Percentiles rank a stretch among this genome's conserved stretches.
Evolutionary conservation across 2,797 vertebrate genomes (phyloP).

Genomic region (Melanotaenia boesemani): DNA sequence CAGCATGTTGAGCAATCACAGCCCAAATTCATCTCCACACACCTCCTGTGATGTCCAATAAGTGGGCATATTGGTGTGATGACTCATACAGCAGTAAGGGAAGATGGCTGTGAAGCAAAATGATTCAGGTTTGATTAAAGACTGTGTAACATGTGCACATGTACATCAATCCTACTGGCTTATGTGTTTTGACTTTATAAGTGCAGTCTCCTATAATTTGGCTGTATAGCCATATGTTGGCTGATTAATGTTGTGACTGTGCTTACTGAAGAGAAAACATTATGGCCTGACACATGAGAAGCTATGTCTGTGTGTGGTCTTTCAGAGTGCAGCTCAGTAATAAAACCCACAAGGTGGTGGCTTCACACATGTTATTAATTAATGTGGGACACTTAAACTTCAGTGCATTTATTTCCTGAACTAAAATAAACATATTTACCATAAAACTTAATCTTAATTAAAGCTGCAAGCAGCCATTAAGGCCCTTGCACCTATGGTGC

Average conservation of each 20-base stretch:
- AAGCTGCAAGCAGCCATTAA: too few relatives aligned
- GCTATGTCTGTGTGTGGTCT: neutral
- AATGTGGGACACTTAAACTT: neutral
- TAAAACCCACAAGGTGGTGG: slow-evolving; percentile 26
- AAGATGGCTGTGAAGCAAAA: neutral
- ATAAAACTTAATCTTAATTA: too few relatives aligned
- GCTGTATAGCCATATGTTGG: neutral
- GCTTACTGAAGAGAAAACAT: neutral
- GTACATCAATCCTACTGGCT: too few relatives aligned
- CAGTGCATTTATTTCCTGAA: neutral
- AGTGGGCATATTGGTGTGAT: neutral
- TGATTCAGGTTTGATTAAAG: neutral
- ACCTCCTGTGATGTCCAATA: neutral
- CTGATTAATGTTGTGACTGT: neutral
- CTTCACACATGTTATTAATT: neutral
- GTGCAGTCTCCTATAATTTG: neutral
- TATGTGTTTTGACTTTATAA: neutral
- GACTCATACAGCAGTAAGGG: neutral
- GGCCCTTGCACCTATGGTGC: too few relatives aligned
- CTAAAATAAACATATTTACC: neutral
- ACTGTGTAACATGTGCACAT: neutral
- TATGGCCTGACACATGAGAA: neutral
- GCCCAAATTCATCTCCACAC: neutral
- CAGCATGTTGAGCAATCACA: neutral
- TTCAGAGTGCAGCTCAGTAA: neutral